phyloP scores from a whole-genome alignment of 1,140 invertebrate genomes.

The Onthophagus taurus region DNA sequence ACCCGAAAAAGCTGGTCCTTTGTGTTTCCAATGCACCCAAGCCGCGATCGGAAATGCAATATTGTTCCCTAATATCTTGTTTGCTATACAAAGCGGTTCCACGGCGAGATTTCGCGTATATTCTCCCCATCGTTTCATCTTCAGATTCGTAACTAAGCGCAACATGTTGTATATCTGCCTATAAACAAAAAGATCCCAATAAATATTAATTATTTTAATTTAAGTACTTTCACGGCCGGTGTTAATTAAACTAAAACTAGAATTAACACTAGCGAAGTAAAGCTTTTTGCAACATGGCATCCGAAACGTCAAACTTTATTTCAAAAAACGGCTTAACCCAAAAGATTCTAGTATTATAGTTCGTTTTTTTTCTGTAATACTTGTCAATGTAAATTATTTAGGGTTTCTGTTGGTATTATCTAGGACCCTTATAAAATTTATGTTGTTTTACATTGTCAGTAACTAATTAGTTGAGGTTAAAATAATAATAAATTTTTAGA shows the following conservation, averaged over 20 bases:
- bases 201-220: too few species aligned
- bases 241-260: background rate
- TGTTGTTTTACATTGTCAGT: too few species aligned
- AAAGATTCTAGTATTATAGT: background rate
- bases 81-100: slow-evolving; percentile 46
- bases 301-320: background rate
- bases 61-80: slow-evolving; percentile 81
- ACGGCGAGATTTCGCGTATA: slow-evolving; percentile 38
- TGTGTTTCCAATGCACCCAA: slow-evolving; percentile 72
- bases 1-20: slow-evolving; percentile 54
- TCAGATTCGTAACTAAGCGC: slow-evolving; percentile 59
- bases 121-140: slow-evolving; percentile 53
- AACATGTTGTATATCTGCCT: slow-evolving; percentile 55
- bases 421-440: too few species aligned
- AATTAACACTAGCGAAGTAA: background rate
- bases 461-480: too few species aligned
- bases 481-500: too few species aligned
- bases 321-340: background rate
- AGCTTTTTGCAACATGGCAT: background rate
- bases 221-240: too few species aligned
- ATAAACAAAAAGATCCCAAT: slow-evolving; percentile 20
- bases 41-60: slow-evolving; percentile 86
- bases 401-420: too few species aligned
- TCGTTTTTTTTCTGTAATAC: background rate
- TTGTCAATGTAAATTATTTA: too few species aligned